phyloP scores from a whole-genome alignment of 2,797 vertebrate genomes.

The Clarias platycephalus region DNA sequence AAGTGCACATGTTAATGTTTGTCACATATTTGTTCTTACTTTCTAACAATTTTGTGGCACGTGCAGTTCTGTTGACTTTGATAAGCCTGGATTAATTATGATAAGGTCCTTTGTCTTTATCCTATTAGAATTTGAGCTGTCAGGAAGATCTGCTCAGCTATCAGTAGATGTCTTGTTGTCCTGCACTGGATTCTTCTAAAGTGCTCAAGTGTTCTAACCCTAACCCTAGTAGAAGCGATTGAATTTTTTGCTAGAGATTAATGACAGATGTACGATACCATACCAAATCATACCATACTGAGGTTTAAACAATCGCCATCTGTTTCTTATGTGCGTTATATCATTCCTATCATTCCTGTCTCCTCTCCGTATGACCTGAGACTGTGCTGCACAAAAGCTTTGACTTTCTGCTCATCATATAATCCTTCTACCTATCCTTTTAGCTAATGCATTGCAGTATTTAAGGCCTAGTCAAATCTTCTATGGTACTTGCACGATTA shows the following conservation, averaged over 20 bases:
- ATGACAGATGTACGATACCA: constrained; percentile 10
- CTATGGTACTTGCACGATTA: constrained; percentile 60
- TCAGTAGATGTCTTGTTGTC: not conserved
- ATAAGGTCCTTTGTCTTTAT: not conserved
- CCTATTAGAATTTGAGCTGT: not conserved
- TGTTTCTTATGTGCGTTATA: constrained; percentile 19
- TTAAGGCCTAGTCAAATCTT: constrained; percentile 59
- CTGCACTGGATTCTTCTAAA: not conserved
- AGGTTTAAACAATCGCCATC: not conserved
- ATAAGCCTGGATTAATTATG: not conserved
- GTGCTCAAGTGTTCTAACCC: not conserved
- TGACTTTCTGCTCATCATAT: constrained; percentile 55
- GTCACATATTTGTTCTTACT: not conserved
- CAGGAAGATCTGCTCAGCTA: constrained; percentile 1
- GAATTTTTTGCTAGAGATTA: constrained; percentile 13
- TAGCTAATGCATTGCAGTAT: constrained; percentile 61
- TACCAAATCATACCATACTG: constrained; percentile 15
- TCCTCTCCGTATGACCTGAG: constrained; percentile 57
- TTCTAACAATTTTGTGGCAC: not conserved
- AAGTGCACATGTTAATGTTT: not conserved
- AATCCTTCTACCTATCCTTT: constrained; percentile 45
- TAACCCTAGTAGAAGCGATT: not conserved
- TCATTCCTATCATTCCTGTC: constrained; percentile 41
- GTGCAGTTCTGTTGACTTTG: not conserved
- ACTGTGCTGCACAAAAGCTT: constrained; percentile 73